A percentile compares a stretch with the other conserved stretches of the same genome.
These are phyloP conservation scores for Mionectes macconnelli DNA, from an alignment of 2,113 vertebrate genomes.

Conservation along the genomic window DNA sequence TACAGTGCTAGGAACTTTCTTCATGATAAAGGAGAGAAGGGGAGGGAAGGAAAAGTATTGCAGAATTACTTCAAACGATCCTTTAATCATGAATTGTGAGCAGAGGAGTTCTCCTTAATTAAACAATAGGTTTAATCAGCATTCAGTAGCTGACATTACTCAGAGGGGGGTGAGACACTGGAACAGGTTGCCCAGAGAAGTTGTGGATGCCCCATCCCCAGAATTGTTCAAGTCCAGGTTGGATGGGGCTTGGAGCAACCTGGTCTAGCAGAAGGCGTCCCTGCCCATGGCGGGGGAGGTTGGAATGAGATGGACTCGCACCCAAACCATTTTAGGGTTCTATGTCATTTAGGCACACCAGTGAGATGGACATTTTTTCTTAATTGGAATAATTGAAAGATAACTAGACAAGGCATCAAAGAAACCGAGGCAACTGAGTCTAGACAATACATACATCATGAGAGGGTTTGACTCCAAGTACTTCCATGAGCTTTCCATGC, in stretches of 20 bases:
- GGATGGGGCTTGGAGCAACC: neutral
- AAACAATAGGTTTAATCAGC: slow-evolving; percentile 70
- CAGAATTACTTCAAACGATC: slow-evolving; percentile 68
- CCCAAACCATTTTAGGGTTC: neutral
- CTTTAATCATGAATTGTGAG: slow-evolving; percentile 64
- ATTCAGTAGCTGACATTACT: slow-evolving; percentile 32
- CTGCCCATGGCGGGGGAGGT: accelerated
- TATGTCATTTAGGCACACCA: neutral
- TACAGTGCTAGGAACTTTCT: slow-evolving; percentile 36
- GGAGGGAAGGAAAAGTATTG: neutral
- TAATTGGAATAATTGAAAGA: slow-evolving; percentile 15
- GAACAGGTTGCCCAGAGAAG: neutral
- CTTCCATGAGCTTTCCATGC: neutral
- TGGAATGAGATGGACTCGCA: neutral
- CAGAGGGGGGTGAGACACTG: neutral
- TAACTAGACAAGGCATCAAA: neutral
- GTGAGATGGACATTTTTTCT: neutral
- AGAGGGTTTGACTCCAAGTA: neutral
- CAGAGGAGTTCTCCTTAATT: slow-evolving; percentile 68
- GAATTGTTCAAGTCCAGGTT: neutral
- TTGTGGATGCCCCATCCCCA: neutral
- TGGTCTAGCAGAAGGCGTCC: neutral
- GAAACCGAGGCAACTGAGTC: neutral
- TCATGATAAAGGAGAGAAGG: neutral
- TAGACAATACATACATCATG: neutral